Evolutionary conservation across 2,113 vertebrate species (phyloP).

Genomic region (Chionodraco myersi): DNA sequence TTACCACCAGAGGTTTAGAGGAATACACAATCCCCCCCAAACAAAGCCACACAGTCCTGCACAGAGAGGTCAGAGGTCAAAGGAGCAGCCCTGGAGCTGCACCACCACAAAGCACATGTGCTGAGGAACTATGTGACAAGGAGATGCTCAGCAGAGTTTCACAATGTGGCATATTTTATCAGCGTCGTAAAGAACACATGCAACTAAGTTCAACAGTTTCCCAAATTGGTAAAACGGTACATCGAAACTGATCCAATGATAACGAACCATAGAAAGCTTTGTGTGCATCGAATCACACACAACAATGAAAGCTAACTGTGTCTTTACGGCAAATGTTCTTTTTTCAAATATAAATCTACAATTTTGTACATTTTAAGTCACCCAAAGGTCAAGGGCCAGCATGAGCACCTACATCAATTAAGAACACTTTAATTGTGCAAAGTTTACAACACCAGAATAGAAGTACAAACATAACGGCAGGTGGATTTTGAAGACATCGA

Average conservation of each 20-base stretch:
- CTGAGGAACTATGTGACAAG: neutral
- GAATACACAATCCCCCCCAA: neutral
- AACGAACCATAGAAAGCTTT: too few relatives aligned
- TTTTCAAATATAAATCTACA: neutral
- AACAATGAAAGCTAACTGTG: neutral
- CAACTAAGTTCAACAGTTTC: too few relatives aligned
- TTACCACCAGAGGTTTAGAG: neutral
- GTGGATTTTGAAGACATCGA: neutral
- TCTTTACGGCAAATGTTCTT: neutral
- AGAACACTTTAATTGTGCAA: neutral
- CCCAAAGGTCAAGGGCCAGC: neutral
- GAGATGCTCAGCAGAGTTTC: neutral
- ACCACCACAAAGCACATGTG: slow-evolving; percentile 9
- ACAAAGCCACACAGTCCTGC: neutral
- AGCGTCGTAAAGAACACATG: neutral
- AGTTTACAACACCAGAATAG: neutral
- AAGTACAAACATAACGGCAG: neutral
- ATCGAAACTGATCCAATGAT: neutral
- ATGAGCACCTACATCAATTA: neutral
- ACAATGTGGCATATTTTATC: neutral
- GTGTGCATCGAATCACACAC: neutral
- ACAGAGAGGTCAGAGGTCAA: slow-evolving; percentile 48
- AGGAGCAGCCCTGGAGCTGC: too few relatives aligned
- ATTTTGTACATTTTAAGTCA: too few relatives aligned
- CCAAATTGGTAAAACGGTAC: too few relatives aligned